A percentile compares a stretch with the other conserved stretches of the same genome.
Evolutionary conservation across 2,797 vertebrate genomes (phyloP).

Genomic region (Ibycter americanus): DNA sequence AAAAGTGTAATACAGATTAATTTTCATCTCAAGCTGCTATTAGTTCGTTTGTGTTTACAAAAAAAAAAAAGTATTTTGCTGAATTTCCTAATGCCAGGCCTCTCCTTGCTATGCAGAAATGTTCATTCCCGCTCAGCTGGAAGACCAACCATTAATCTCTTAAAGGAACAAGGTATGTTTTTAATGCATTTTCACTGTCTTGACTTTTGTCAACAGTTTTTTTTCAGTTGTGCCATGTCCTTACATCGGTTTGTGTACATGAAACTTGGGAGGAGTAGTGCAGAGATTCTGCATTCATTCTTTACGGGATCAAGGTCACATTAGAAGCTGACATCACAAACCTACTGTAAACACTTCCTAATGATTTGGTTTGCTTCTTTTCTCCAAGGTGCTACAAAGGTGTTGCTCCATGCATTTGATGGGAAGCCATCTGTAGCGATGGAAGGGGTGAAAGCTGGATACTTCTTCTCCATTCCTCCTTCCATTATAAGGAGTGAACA

Average conservation of each 20-base stretch:
- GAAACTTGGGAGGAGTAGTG: neutral
- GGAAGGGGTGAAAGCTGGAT: constrained; percentile 94
- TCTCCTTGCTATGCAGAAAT: constrained; percentile 82
- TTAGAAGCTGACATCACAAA: neutral
- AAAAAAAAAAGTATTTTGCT: neutral
- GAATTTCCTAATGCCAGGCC: neutral
- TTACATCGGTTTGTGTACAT: neutral
- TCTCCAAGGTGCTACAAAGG: constrained; percentile 85
- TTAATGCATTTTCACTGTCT: neutral
- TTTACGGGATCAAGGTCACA: neutral
- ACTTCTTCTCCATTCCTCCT: constrained; percentile 94
- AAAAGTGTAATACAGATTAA: neutral
- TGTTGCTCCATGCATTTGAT: constrained; percentile 95
- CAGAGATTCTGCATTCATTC: neutral
- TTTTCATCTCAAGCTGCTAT: neutral
- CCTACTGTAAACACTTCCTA: neutral
- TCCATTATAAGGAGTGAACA: constrained; percentile 93
- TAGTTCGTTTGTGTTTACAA: neutral
- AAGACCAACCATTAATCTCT: constrained; percentile 91
- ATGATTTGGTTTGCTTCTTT: neutral
- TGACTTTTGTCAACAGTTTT: neutral
- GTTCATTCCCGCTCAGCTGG: constrained; percentile 97
- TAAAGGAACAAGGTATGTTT: constrained; percentile 89
- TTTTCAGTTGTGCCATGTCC: neutral
- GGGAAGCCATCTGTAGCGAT: constrained; percentile 92